Base-by-base conservation (phyloP, 2,888 invertebrate genomes). In the Lacanobia oleracea region DNA sequence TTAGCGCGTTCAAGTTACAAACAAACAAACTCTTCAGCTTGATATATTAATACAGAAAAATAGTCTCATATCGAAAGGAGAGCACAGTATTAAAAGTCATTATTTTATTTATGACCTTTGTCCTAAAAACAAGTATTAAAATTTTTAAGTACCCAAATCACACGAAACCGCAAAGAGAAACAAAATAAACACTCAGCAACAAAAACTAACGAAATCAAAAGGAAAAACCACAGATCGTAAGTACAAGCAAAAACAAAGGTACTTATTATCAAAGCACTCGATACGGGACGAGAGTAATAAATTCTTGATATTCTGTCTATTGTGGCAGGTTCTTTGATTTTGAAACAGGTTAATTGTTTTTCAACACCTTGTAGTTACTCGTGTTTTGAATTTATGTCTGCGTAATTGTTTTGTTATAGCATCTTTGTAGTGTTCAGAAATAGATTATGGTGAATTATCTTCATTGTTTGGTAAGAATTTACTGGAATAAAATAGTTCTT, bases 231-330 rank as follows among this genome's bases (percentile, higher is more conserved):
- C 60, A 64, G 61, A 82, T 64, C 50, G 37, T 33, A 72, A 27
- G 61, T 65, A 67, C 57, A 50, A 33, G 10, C 40, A 21, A 59
- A 81, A 81, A 81, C 84, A 77, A 77, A 73, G 33, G 72, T 48
- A 64, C 18, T 69, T 61, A 62, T 59, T 65, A 57, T 57, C 87
- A 90, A 91, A 90, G 88, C 86, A 77, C 82, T 75, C 78, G 84
- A 88, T 85, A 87, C 86, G 77, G 87, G 86, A 90, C 91, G 88
- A 81, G 81, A 81, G 85, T 79, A 75, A 89, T 92, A 91, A 92
- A 91, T 91, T 89, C 82, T 79, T 75, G 85, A 88, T 90, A 90
- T 88, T 86, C 87, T 84, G 80, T 90, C 86, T 85, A 74, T 77
- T 86, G 86, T 79, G 83, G 81, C 67, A 40, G 18, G n/a, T 37